phyloP scores from a whole-genome alignment of 2,797 vertebrate species.

The Neosilurus hyrtlii region DNA sequence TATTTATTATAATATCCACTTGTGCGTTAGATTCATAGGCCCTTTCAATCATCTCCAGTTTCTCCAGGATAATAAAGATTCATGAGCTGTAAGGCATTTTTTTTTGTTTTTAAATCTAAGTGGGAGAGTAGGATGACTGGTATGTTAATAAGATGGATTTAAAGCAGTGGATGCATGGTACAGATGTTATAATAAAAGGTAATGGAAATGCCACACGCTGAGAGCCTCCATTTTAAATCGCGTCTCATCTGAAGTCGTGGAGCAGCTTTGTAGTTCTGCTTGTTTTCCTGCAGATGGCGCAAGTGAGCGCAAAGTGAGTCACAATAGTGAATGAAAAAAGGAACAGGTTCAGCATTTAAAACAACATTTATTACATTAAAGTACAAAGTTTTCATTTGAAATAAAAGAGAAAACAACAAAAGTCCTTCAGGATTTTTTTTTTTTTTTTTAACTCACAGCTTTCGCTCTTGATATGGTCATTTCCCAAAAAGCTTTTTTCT shows the following conservation, averaged over 20 bases:
- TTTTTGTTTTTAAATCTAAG: background rate
- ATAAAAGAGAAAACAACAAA: background rate
- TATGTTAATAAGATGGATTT: background rate
- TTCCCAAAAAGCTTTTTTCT: background rate
- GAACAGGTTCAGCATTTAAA: background rate
- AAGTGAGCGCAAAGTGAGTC: background rate
- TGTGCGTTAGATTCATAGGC: background rate
- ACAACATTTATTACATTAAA: conserved; percentile 31
- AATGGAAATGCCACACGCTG: too few relatives aligned
- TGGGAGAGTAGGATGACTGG: background rate
- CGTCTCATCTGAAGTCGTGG: background rate
- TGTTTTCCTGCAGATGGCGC: conserved; percentile 31
- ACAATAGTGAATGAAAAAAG: conserved; percentile 3
- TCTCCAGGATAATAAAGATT: background rate
- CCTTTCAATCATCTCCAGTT: background rate
- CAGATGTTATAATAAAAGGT: background rate
- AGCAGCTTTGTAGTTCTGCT: background rate
- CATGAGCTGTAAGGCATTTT: background rate
- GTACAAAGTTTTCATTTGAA: background rate
- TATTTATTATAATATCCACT: background rate
- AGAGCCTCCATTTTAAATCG: conserved; percentile 22
- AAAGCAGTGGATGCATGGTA: background rate
- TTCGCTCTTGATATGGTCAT: background rate
- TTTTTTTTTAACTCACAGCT: background rate
- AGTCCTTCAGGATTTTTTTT: background rate